Conservation (phyloP, 2,797 vertebrate species). For the Siniperca scherzeri region DNA sequence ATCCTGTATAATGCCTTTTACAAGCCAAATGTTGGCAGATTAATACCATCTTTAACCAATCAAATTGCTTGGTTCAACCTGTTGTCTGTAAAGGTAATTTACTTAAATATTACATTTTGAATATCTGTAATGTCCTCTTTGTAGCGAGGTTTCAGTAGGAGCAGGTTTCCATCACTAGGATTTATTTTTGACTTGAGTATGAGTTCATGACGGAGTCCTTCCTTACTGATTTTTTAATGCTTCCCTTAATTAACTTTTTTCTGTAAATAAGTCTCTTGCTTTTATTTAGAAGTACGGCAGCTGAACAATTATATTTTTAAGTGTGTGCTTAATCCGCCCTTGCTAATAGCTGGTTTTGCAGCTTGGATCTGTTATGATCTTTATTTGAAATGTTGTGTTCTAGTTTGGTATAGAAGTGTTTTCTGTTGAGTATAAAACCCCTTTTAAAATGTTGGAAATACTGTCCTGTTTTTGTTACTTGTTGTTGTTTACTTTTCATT, state of each 20-base stretch:
- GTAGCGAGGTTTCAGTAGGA: slow-evolving; percentile 1
- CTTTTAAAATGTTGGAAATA: slow-evolving; percentile 15
- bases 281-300: slow-evolving; percentile 68
- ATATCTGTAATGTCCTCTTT: neutral
- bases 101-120: neutral
- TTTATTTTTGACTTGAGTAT: neutral
- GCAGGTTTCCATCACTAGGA: neutral
- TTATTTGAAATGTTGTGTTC: slow-evolving; percentile 30
- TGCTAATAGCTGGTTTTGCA: slow-evolving; percentile 38
- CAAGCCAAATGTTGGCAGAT: slow-evolving; percentile 57
- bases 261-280: slow-evolving; percentile 56
- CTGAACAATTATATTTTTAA: slow-evolving; percentile 58
- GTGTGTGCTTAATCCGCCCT: slow-evolving; percentile 31
- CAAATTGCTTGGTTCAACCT: neutral
- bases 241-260: slow-evolving; percentile 1
- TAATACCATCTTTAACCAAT: slow-evolving; percentile 46
- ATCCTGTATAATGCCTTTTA: slow-evolving; percentile 56
- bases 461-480: neutral
- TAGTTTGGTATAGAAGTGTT: slow-evolving; percentile 13
- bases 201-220: neutral
- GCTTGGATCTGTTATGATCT: slow-evolving; percentile 34
- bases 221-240: neutral
- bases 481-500: neutral
- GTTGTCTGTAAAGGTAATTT: slow-evolving; percentile 14
- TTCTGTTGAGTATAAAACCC: slow-evolving; percentile 1